These are phyloP conservation scores for Chelonus insularis DNA, from an alignment of 1,140 invertebrate genomes.

Conservation along the genomic window DNA sequence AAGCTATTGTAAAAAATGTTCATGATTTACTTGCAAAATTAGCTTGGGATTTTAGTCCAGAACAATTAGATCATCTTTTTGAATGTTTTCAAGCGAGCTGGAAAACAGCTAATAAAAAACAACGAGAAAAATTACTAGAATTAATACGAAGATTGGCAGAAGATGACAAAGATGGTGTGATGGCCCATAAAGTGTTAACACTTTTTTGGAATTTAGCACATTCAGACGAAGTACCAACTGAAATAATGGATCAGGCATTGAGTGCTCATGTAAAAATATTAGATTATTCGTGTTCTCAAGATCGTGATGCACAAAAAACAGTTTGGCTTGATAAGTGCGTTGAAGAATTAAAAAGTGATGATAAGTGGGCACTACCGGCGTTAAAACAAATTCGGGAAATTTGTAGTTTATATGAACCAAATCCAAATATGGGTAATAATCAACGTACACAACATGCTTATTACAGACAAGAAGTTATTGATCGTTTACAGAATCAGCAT, in stretches of 20 bases:
- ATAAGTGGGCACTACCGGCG: slow-evolving; percentile 91
- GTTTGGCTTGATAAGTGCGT: slow-evolving; percentile 96
- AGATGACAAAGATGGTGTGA: slow-evolving; percentile 98
- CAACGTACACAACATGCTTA: slow-evolving; percentile 68
- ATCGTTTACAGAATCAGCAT: slow-evolving; percentile 88
- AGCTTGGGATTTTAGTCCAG: slow-evolving; percentile 97
- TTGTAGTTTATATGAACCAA: slow-evolving; percentile 89
- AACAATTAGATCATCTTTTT: slow-evolving; percentile 96
- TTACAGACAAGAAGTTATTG: slow-evolving; percentile 82
- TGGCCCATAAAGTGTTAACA: slow-evolving; percentile 97
- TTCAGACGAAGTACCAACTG: slow-evolving; percentile 92
- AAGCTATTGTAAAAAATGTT: slow-evolving; percentile 95
- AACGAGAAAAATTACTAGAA: slow-evolving; percentile 93
- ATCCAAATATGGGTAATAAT: slow-evolving; percentile 68
- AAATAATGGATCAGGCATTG: slow-evolving; percentile 97
- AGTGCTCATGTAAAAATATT: slow-evolving; percentile 96
- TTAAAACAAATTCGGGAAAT: slow-evolving; percentile 96
- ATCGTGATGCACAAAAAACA: slow-evolving; percentile 93
- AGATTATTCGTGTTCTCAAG: slow-evolving; percentile 96
- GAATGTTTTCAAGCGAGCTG: slow-evolving; percentile 97
- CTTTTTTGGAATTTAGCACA: slow-evolving; percentile 97
- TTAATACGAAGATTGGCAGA: slow-evolving; percentile 93
- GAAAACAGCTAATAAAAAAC: slow-evolving; percentile 94
- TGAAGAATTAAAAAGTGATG: slow-evolving; percentile 86
- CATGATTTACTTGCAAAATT: slow-evolving; percentile 95